A percentile compares a stretch with the other conserved stretches of the same genome.
Evolutionary conservation across 2,113 vertebrate species (phyloP).

Genomic region (Marmota flaviventris): DNA sequence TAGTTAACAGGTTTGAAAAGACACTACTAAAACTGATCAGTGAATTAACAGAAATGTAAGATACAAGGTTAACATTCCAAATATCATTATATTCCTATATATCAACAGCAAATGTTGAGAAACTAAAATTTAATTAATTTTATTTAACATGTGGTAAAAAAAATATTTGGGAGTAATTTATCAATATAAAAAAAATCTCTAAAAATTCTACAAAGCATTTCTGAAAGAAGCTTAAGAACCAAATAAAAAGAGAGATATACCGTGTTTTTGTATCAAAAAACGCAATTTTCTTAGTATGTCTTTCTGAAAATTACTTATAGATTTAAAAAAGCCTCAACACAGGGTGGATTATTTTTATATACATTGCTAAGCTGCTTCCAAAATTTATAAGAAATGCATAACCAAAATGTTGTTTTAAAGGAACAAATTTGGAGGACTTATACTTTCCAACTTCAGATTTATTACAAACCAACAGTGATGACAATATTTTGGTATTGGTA

Average conservation of each 20-base stretch:
- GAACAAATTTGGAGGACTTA: neutral
- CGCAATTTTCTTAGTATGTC: neutral
- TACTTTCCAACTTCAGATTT: neutral
- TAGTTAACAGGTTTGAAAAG: neutral
- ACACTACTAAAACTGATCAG: neutral
- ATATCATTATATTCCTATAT: neutral
- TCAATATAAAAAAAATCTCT: neutral
- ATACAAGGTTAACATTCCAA: neutral
- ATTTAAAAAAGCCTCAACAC: neutral
- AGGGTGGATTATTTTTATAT: neutral
- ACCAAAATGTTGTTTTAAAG: neutral
- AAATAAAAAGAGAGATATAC: neutral
- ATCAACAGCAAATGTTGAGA: neutral
- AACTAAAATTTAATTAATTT: neutral
- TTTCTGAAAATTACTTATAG: neutral
- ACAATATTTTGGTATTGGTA: neutral
- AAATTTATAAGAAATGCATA: neutral
- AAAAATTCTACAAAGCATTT: neutral
- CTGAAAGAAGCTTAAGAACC: neutral
- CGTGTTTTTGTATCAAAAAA: neutral
- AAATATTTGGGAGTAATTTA: neutral
- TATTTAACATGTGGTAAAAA: neutral
- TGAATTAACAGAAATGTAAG: neutral
- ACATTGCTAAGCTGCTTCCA: neutral
- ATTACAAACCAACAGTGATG: neutral